Conservation (phyloP, 1,140 invertebrate genomes). For the Venturia canescens region DNA sequence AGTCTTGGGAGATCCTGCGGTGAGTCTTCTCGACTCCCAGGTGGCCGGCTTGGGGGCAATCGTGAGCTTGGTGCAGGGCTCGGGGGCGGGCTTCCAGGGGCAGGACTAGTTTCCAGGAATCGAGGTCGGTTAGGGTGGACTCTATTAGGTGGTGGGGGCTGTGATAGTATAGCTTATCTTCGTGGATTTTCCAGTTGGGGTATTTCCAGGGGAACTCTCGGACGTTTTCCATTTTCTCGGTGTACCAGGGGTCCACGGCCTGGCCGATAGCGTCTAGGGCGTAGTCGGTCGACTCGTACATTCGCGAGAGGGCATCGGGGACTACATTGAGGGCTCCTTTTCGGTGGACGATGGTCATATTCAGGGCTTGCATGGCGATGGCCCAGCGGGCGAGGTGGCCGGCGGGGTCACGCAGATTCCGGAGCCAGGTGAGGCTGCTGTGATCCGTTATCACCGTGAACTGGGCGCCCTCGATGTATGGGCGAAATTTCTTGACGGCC, state of each 20-base stretch:
- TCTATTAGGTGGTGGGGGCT: constrained; percentile 5
- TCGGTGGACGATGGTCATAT: constrained; percentile 50
- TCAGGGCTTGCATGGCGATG: constrained; percentile 53
- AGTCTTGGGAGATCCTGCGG: not conserved
- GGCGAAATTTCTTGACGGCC: constrained; percentile 72
- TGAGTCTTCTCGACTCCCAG: constrained; percentile 58
- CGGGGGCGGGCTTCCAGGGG: not conserved
- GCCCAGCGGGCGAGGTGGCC: constrained; percentile 73
- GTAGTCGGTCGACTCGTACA: not conserved
- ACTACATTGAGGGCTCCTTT: constrained; percentile 54
- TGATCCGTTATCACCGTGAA: constrained; percentile 76
- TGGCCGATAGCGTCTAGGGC: constrained; percentile 1
- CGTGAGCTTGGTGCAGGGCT: constrained; percentile 54
- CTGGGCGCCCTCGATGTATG: constrained; percentile 67
- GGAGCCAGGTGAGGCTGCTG: constrained; percentile 75
- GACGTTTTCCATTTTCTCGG: not conserved
- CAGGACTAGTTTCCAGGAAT: constrained; percentile 45
- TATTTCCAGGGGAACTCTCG: constrained; percentile 3
- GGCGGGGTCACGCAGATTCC: constrained; percentile 69
- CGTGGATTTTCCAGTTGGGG: constrained; percentile 44
- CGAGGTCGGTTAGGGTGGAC: constrained; percentile 5
- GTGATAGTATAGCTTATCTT: constrained; percentile 33
- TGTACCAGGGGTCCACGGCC: constrained; percentile 3
- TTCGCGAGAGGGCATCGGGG: constrained; percentile 55
- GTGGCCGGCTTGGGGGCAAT: constrained; percentile 54